These are phyloP conservation scores for Sclerodermus sp. DNA, from an alignment of 2,888 invertebrate genomes.

Conservation along the genomic window DNA sequence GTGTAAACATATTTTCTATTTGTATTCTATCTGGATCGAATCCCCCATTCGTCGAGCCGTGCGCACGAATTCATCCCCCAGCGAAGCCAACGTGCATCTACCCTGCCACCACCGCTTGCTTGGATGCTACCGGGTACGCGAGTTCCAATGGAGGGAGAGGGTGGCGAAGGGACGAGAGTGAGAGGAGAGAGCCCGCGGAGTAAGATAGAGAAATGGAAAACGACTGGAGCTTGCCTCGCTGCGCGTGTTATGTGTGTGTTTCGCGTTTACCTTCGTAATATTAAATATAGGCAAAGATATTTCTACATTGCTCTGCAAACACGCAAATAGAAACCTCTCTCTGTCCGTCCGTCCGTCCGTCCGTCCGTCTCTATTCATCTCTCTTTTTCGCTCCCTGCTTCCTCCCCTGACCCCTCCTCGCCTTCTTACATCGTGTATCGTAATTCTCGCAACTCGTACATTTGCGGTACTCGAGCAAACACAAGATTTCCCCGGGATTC, in stretches of 20 bases:
- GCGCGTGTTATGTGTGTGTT: conserved; percentile 16
- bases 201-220: conserved; percentile 10
- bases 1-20: conserved; percentile 50
- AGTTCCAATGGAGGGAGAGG: not conserved
- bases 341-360: too few species aligned
- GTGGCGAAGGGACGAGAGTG: not conserved
- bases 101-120: too few species aligned
- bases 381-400: too few species aligned
- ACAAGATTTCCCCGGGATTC: too few species aligned
- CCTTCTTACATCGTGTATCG: too few species aligned
- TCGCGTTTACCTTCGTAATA: conserved; percentile 32
- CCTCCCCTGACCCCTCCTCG: too few species aligned
- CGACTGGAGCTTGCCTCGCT: not conserved
- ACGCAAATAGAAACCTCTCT: conserved; percentile 13
- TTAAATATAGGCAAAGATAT: conserved; percentile 43
- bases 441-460: too few species aligned
- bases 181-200: conserved; percentile 7
- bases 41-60: conserved; percentile 17
- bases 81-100: conserved; percentile 6
- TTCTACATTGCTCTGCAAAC: conserved; percentile 44
- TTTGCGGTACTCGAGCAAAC: too few species aligned
- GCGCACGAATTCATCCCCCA: conserved; percentile 10
- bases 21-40: conserved; percentile 47
- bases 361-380: too few species aligned
- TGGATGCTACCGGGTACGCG: too few species aligned